Conservation (phyloP, 2,888 invertebrate species). For the Lycophotia porphyrea region DNA sequence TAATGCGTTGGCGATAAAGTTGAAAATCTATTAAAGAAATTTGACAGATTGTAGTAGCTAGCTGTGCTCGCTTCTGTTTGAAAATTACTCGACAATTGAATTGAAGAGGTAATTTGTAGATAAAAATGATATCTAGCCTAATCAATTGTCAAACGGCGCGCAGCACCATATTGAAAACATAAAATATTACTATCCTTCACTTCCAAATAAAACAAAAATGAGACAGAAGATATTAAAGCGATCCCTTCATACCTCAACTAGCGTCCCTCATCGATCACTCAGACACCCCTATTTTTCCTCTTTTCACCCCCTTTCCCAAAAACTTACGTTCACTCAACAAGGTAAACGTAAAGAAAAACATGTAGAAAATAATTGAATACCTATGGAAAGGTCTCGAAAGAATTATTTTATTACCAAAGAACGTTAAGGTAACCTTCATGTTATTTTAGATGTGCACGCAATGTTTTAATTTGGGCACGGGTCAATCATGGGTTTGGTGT, state of each 20-base stretch:
- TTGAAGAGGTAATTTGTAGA: neutral
- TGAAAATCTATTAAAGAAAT: too few relatives aligned
- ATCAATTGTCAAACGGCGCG: slow-evolving; percentile 1
- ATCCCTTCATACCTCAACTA: neutral
- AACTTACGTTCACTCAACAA: slow-evolving; percentile 22
- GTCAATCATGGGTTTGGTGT: slow-evolving; percentile 41
- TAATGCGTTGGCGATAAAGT: too few relatives aligned
- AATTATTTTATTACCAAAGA: slow-evolving; percentile 55
- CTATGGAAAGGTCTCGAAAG: slow-evolving; percentile 27
- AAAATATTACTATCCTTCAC: neutral
- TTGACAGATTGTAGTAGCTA: too few relatives aligned
- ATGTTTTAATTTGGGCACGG: slow-evolving; percentile 55
- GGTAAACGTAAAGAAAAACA: slow-evolving; percentile 26
- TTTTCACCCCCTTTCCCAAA: slow-evolving; percentile 14
- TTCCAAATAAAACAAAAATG: slow-evolving; percentile 8
- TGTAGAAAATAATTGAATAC: slow-evolving; percentile 35
- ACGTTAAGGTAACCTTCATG: slow-evolving; percentile 37
- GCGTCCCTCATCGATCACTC: slow-evolving; percentile 34
- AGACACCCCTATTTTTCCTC: slow-evolving; percentile 26
- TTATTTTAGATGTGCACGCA: slow-evolving; percentile 59
- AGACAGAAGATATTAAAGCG: neutral
- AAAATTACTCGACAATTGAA: too few relatives aligned
- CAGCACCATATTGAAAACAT: neutral
- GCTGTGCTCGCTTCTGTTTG: too few relatives aligned
- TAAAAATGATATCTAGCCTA: neutral